phyloP scores from a whole-genome alignment of 2,797 vertebrate genomes.

The Sorex maritimensis region DNA sequence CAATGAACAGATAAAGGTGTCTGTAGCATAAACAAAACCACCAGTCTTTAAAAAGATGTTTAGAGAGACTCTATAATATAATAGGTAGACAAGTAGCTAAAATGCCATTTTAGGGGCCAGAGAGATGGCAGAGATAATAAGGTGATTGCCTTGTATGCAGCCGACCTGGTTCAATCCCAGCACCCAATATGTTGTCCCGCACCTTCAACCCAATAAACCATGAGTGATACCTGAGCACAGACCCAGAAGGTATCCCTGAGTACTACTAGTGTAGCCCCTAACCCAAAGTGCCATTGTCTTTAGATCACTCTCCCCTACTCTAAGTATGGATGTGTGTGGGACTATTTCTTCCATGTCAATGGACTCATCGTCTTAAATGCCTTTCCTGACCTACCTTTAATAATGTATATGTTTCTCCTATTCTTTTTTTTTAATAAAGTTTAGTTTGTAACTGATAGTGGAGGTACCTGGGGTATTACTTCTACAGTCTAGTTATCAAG shows the following conservation, averaged over 20 bases:
- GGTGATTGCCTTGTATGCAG: too few species aligned
- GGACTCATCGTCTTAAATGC: constrained; percentile 54
- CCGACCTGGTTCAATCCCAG: too few species aligned
- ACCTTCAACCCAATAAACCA: too few species aligned
- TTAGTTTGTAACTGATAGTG: constrained; percentile 14
- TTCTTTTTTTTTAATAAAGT: constrained; percentile 66
- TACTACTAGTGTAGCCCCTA: too few species aligned
- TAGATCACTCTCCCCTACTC: neutral
- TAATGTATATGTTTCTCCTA: constrained; percentile 43
- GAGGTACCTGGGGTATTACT: constrained; percentile 6
- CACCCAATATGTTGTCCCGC: too few species aligned
- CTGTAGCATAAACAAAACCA: constrained; percentile 23
- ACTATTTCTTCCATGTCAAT: constrained; percentile 54
- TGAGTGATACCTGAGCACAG: too few species aligned
- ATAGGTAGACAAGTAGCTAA: too few species aligned
- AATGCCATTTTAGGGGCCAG: too few species aligned
- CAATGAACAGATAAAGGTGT: neutral
- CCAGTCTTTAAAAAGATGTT: neutral
- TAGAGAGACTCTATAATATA: constrained; percentile 52
- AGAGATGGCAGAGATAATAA: too few species aligned
- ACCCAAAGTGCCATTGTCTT: neutral
- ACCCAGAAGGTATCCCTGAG: too few species aligned
- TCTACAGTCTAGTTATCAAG: constrained; percentile 39
- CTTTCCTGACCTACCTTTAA: constrained; percentile 36
- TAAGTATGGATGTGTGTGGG: neutral